Evolutionary conservation across 2,113 vertebrate species (phyloP), one percentile per base, ranked within the genome.

Genomic region (Rissa tridactyla): DNA sequence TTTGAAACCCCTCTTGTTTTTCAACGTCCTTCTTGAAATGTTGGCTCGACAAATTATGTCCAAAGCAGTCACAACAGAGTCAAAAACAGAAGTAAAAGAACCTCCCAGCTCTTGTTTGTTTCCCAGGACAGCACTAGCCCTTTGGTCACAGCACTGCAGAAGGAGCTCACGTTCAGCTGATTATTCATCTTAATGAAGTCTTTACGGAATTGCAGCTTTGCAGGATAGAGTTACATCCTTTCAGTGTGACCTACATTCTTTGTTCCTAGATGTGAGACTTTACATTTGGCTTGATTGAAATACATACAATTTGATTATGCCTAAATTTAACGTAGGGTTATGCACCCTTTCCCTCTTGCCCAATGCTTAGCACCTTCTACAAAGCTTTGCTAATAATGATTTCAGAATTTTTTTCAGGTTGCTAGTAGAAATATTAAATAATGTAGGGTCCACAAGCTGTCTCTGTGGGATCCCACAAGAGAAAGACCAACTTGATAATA

Each of bases 131-230:
- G 71, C 82, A 92, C 46, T 34, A 91, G 92, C 81, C 81, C 88
- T 91, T 94, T 70, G 94, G 91, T 91, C 92, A 87, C 77, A 89
- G 81, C 80, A 54, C 81, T 94, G 91, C 83, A 92, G 88, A 96
- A 96, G 91, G 81, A 96, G 90, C 94, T 94, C 96, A 94, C 46
- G 0, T 96, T 96, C 83, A 94, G 88, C 77, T 96, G 96, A 96
- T 96, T 97, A 96, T 94, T 96, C 91, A 96, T 96, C 96, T 94
- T 96, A 96, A 96, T 94, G 83, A 95, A 97, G 92, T 89, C 95
- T 97, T 97, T 95, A 92, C 34, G 17, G 96, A 94, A 96, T 91
- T 95, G 88, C 91, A 95, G 95, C 95, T 95, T 97, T 92, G 92
- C 36, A 65, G 94, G 91, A 94, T 96, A 96, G 95, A 91, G 94